These are phyloP conservation scores for Heloderma charlesbogerti DNA, from an alignment of 2,113 vertebrate species.

Conservation along the genomic window DNA sequence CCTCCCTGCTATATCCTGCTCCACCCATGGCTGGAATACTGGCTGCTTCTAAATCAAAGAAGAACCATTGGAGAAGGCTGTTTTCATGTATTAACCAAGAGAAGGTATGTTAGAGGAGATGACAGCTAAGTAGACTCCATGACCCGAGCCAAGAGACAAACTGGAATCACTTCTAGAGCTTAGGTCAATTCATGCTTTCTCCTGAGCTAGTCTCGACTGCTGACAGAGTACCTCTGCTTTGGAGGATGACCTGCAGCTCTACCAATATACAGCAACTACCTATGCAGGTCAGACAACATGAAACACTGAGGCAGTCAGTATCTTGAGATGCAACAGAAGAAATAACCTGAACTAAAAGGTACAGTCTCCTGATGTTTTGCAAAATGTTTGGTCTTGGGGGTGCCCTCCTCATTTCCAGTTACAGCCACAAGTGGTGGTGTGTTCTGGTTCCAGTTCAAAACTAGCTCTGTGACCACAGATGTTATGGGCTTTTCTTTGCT, in stretches of 20 bases:
- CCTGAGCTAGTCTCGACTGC: conserved; percentile 21
- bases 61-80: background rate
- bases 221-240: background rate
- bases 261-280: conserved; percentile 1
- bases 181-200: conserved; percentile 8
- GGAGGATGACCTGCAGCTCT: background rate
- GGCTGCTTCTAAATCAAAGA: background rate
- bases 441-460: background rate
- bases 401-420: background rate
- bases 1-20: background rate
- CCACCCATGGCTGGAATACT: background rate
- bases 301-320: conserved; percentile 4
- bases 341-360: background rate
- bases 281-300: background rate
- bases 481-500: conserved; percentile 1
- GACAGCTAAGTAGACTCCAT: background rate
- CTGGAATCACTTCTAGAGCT: background rate
- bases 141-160: background rate
- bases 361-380: background rate
- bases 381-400: background rate
- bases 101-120: background rate
- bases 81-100: background rate
- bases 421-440: background rate
- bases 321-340: background rate
- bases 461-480: background rate